These are phyloP conservation scores for Ormyrus labotus DNA, from an alignment of 2,888 invertebrate species.

Conservation along the genomic window DNA sequence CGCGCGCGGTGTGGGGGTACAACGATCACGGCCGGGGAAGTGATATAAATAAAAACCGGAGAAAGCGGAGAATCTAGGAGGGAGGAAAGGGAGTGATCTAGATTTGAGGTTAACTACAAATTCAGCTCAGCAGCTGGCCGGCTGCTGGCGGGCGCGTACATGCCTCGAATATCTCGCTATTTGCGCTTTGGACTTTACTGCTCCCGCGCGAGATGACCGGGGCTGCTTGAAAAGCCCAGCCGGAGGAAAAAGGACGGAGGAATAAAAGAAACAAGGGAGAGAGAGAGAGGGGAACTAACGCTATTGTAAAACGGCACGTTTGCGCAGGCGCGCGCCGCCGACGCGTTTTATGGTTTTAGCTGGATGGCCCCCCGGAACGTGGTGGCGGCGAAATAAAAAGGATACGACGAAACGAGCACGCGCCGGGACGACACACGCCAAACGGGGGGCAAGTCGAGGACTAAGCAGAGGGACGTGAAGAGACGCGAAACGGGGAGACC, in stretches of 20 bases:
- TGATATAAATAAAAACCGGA: not conserved
- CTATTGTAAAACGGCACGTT: slow-evolving; percentile 67
- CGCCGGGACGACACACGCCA: not conserved
- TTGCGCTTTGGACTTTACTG: slow-evolving; percentile 68
- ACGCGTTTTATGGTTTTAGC: slow-evolving; percentile 67
- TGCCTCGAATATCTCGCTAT: slow-evolving; percentile 67
- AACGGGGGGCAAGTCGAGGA: not conserved
- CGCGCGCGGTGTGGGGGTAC: too few species aligned
- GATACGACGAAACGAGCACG: slow-evolving; percentile 45
- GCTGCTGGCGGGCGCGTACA: slow-evolving; percentile 57
- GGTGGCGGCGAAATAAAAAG: slow-evolving; percentile 67
- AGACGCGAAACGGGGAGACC: not conserved
- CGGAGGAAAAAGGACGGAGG: not conserved
- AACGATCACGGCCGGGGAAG: not conserved
- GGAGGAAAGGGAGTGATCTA: slow-evolving; percentile 49
- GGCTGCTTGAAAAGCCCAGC: slow-evolving; percentile 26
- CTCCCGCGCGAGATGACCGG: slow-evolving; percentile 65
- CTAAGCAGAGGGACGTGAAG: not conserved
- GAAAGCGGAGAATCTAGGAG: not conserved
- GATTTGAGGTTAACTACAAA: slow-evolving; percentile 63
- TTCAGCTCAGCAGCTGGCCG: slow-evolving; percentile 56
- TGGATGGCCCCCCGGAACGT: slow-evolving; percentile 67
- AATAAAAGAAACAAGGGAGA: slow-evolving; percentile 46
- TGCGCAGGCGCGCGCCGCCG: slow-evolving; percentile 52
- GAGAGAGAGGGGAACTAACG: slow-evolving; percentile 57